Conservation (phyloP, 2,888 invertebrate species). For the Alviniconcha strummeri region DNA sequence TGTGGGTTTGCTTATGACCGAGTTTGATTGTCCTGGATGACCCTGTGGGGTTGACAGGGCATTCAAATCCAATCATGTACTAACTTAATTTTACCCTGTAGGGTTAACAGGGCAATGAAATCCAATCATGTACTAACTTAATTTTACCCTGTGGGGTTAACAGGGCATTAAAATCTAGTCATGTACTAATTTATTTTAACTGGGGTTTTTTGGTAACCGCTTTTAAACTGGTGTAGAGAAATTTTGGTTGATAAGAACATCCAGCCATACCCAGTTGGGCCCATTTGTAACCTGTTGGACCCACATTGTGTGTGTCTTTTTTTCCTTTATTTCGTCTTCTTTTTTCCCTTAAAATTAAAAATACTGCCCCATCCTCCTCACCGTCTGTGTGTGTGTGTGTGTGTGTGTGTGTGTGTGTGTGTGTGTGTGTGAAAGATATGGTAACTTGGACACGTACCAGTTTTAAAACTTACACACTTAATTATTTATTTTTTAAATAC, state of each 20-base stretch:
- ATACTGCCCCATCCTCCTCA: background rate
- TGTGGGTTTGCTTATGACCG: too few relatives aligned
- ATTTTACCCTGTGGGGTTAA: too few relatives aligned
- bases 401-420: slow-evolving; percentile 8
- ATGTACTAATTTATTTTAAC: too few relatives aligned
- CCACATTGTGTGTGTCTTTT: background rate
- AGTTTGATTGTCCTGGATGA: too few relatives aligned
- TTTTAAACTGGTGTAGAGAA: background rate
- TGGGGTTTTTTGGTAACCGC: background rate
- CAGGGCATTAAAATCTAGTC: too few relatives aligned
- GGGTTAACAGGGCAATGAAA: too few relatives aligned
- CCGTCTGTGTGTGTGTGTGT: background rate
- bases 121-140: too few relatives aligned
- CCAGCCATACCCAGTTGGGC: background rate
- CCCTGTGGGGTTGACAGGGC: too few relatives aligned
- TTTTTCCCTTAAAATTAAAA: background rate
- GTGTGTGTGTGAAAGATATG: background rate
- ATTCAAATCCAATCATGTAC: too few relatives aligned
- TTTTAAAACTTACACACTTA: background rate
- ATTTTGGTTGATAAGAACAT: background rate
- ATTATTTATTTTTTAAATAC: background rate
- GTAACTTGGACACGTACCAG: background rate
- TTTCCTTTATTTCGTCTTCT: background rate
- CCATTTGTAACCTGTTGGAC: background rate
- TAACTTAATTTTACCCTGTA: too few relatives aligned